A percentile compares a stretch with the other conserved stretches of the same genome.
Conservation (phyloP, 2,888 invertebrate genomes). For the Sturmia bella region DNA sequence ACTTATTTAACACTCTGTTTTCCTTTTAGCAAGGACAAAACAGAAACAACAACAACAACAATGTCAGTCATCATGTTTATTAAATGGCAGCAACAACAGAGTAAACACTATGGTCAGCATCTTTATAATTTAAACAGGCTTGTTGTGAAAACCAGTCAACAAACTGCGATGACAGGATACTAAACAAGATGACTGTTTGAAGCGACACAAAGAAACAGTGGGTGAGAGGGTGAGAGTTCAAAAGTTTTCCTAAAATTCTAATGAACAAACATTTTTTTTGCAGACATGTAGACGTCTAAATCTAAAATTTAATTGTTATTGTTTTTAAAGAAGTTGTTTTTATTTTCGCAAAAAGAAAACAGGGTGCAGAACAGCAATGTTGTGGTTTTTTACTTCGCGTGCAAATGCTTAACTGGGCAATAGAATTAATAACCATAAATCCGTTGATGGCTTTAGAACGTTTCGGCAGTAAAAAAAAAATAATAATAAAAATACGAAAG, state of each 20-base stretch:
- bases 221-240: neutral
- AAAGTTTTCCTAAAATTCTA: constrained; percentile 16
- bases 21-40: constrained; percentile 19
- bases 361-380: neutral
- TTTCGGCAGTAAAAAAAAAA: neutral
- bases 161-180: constrained; percentile 43
- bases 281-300: constrained; percentile 62
- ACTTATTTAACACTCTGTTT: constrained; percentile 55
- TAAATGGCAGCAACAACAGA: constrained; percentile 46
- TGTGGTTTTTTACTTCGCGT: constrained; percentile 44
- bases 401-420: constrained; percentile 46
- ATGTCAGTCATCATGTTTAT: constrained; percentile 43
- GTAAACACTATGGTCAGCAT: constrained; percentile 49
- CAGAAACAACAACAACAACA: constrained; percentile 17
- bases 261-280: constrained; percentile 25
- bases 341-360: no score
- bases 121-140: constrained; percentile 58
- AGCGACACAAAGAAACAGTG: no score
- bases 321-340: neutral
- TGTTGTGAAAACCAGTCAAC: constrained; percentile 56
- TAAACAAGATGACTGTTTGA: neutral
- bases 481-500: no score
- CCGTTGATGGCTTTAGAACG: constrained; percentile 46
- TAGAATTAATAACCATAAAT: constrained; percentile 64
- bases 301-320: constrained; percentile 61